phyloP scores from a whole-genome alignment of 2,888 invertebrate genomes.

The Homarus gammarus region DNA sequence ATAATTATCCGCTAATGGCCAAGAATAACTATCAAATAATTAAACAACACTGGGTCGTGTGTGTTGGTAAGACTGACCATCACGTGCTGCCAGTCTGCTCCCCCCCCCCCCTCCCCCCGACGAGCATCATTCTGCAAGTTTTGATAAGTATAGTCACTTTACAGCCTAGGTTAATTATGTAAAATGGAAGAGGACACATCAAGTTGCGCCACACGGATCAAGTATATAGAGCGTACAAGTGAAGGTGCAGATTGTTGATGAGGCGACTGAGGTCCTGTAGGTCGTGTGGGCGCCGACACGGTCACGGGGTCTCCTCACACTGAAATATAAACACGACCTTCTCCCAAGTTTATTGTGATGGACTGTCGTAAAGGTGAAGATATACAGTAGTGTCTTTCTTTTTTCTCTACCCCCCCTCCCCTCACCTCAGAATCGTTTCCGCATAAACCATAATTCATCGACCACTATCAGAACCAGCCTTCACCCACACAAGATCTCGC shows the following conservation, averaged over 20 bases:
- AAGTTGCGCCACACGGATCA: not conserved
- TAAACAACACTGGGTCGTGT: no score
- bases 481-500: not conserved
- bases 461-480: not conserved
- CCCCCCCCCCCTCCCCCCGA: no score
- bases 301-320: not conserved
- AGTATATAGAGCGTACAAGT: not conserved
- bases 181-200: not conserved
- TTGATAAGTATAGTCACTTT: not conserved
- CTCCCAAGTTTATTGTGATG: slow-evolving; percentile 12
- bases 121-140: no score
- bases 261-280: not conserved
- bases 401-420: slow-evolving; percentile 24
- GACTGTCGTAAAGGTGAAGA: slow-evolving; percentile 6
- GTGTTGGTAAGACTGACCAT: no score
- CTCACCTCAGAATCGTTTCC: slow-evolving; percentile 14
- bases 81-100: no score
- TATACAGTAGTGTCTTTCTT: slow-evolving; percentile 9
- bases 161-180: not conserved
- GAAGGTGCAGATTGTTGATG: not conserved
- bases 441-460: not conserved
- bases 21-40: no score
- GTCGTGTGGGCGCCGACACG: slow-evolving; percentile 14
- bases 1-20: no score
- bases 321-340: slow-evolving; percentile 12